Evolutionary conservation across 2,797 vertebrate species (phyloP), one percentile per base, ranked within the genome.

Genomic region (Falco biarmicus): DNA sequence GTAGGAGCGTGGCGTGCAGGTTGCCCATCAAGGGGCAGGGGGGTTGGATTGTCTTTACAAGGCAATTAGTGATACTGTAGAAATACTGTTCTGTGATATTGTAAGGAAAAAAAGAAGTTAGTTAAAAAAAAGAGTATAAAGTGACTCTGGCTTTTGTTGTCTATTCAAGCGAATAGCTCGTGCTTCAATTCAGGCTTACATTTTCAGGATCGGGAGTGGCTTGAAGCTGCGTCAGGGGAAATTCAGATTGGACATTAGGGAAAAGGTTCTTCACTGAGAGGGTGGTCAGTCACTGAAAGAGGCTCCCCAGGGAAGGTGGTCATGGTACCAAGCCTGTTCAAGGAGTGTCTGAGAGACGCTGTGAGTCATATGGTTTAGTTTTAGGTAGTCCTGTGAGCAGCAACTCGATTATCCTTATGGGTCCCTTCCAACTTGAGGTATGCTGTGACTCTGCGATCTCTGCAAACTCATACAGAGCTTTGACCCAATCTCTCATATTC

Each of bases 1-100:
- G 15, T 43, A 24, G 19, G 20, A 84, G 28, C 1, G 0, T 3
- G 1, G 47, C 0, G 1, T 70, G 37, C 50, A 45, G 18, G 28
- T 66, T 69, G 64, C 41, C 24, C 11, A 13, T 60, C 12, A 86
- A 37, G 24, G 29, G 37, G 21, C 19, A 21, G 43, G 41, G 28
- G 25, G 11, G 10, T 64, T 59, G 6, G 3, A 31, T 91, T 74
- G 10, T 73, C 41, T 74, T 80, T 51, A 19, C 12, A 34, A 70
- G 50, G 31, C 39, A 51, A 4, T 60, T 68, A 18, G 31, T 50
- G 11, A 53, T 75, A 43, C 13, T 63, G 18, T 37, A 84, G 34
- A 92, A 92, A 56, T 28, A 19, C 8, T 20, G 2, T 45, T 87
- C 82, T 18, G 6, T 70, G 48, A 65, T 87, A 29, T 4, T 56